phyloP scores from a whole-genome alignment of 2,113 vertebrate species.

The Megalops atlanticus region DNA sequence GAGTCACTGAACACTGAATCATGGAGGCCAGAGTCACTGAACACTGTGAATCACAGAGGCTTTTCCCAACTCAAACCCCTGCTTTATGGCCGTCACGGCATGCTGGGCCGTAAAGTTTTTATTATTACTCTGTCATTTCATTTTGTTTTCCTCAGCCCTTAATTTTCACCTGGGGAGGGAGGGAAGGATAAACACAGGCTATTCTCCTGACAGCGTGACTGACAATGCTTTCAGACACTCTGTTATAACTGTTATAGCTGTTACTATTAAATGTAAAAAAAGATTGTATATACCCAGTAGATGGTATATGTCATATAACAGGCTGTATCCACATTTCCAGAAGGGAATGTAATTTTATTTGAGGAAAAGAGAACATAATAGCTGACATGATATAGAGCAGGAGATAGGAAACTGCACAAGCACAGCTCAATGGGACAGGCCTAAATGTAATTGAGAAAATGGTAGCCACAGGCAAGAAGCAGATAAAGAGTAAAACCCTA shows the following conservation, averaged over 20 bases:
- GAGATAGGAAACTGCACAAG: constrained; percentile 36
- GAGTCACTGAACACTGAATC: too few species aligned
- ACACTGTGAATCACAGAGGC: not conserved
- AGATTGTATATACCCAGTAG: not conserved
- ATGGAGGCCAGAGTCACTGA: too few species aligned
- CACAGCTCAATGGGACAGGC: constrained; percentile 33
- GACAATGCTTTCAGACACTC: not conserved
- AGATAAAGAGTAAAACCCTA: constrained; percentile 56
- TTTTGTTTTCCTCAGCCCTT: not conserved
- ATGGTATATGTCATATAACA: not conserved
- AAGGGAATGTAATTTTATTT: too few species aligned
- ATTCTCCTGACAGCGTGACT: not conserved
- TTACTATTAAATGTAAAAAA: not conserved
- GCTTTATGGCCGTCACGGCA: not conserved
- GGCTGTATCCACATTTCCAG: too few species aligned
- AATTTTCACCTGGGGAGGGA: not conserved
- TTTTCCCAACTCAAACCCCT: constrained; percentile 18
- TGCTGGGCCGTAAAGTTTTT: constrained; percentile 11
- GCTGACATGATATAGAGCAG: too few species aligned
- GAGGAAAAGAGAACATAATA: too few species aligned
- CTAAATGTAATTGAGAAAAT: constrained; percentile 52
- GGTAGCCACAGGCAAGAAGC: constrained; percentile 45
- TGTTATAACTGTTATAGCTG: not conserved
- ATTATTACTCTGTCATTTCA: not conserved
- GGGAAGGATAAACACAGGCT: too few species aligned